These are phyloP conservation scores for Mallotus villosus DNA, from an alignment of 2,797 vertebrate species.

Conservation along the genomic window DNA sequence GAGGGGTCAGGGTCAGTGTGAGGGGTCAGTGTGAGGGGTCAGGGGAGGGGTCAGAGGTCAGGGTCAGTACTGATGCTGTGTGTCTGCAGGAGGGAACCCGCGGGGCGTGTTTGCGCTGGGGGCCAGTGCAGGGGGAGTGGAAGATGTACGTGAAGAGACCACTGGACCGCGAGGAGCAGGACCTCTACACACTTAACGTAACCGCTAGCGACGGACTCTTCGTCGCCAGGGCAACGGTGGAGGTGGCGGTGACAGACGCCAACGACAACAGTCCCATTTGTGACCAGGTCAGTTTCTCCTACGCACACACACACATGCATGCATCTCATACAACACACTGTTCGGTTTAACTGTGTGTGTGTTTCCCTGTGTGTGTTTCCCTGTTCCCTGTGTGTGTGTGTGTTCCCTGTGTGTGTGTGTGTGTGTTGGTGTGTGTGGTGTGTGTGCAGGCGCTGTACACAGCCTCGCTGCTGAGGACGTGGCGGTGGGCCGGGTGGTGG, in stretches of 20 bases:
- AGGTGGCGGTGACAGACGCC: conserved; percentile 87
- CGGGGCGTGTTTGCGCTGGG: conserved; percentile 91
- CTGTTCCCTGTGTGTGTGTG: not conserved
- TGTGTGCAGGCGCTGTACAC: conserved; percentile 80
- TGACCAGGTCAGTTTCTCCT: conserved; percentile 79
- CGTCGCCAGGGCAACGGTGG: conserved; percentile 86
- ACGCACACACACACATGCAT: not conserved
- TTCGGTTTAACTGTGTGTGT: conserved; percentile 3
- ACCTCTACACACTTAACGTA: conserved; percentile 88
- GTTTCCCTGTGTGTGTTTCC: not conserved
- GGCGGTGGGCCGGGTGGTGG: conserved; percentile 81
- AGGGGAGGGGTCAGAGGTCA: no score
- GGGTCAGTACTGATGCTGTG: no score
- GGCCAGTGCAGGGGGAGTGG: conserved; percentile 97
- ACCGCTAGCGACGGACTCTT: conserved; percentile 95
- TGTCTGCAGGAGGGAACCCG: conserved; percentile 86
- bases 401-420: not conserved
- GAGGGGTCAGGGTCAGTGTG: no score
- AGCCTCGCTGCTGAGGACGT: conserved; percentile 83
- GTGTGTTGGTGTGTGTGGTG: no score
- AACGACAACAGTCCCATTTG: conserved; percentile 95
- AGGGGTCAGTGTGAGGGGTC: no score
- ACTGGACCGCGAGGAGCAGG: conserved; percentile 89
- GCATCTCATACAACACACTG: no score
- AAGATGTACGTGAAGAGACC: conserved; percentile 95